Evolutionary conservation across 2,113 vertebrate genomes (phyloP).

Genomic region (Salvelinus fontinalis): DNA sequence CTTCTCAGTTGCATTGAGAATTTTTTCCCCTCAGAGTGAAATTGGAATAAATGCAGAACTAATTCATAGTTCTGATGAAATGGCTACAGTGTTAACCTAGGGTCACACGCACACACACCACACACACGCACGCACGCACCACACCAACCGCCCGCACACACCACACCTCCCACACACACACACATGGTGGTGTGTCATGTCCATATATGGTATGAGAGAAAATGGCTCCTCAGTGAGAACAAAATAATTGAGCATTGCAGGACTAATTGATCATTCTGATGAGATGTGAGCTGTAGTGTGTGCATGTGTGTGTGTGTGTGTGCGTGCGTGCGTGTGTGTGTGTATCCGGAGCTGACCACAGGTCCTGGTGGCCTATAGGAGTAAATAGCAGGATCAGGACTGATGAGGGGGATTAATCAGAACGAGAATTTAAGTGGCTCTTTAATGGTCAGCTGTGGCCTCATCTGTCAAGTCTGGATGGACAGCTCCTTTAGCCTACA

Average conservation of each 20-base stretch:
- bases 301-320: background rate
- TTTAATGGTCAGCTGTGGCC: slow-evolving; percentile 58
- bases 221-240: slow-evolving; percentile 34
- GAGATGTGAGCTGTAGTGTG: slow-evolving; percentile 1
- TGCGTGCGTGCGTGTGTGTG: slow-evolving; percentile 13
- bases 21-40: slow-evolving; percentile 15
- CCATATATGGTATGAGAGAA: slow-evolving; percentile 29
- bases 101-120: slow-evolving; percentile 15
- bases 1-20: slow-evolving; percentile 38
- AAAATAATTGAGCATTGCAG: slow-evolving; percentile 46
- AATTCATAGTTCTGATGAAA: slow-evolving; percentile 57
- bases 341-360: background rate
- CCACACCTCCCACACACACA: too few species aligned
- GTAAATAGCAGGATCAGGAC: slow-evolving; percentile 35
- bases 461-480: slow-evolving; percentile 47
- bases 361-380: slow-evolving; percentile 24
- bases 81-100: slow-evolving; percentile 7
- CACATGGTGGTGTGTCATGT: slow-evolving; percentile 29
- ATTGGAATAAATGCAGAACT: slow-evolving; percentile 49
- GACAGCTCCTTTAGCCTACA: slow-evolving; percentile 33
- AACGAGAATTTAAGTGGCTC: slow-evolving; percentile 47
- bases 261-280: slow-evolving; percentile 49
- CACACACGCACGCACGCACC: too few species aligned
- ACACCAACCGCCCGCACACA: too few species aligned
- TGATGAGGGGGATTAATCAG: slow-evolving; percentile 54